Base-by-base conservation (phyloP, 1,140 invertebrate species). In the Chrysomallon squamiferum region DNA sequence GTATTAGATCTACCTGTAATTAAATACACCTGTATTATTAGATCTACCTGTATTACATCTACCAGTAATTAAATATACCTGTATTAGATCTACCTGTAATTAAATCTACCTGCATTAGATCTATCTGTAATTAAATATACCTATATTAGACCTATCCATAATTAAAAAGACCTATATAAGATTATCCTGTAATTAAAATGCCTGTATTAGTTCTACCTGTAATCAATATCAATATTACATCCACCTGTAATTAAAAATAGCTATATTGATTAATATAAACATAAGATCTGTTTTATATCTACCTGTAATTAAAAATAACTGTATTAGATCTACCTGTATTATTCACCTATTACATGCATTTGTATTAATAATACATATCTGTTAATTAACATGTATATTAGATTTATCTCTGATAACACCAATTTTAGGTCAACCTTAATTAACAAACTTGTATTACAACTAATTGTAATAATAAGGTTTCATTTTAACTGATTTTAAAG, bases 311-410 rank as follows among this genome's bases (percentile, higher is more conserved):
- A 87, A n/a, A n/a, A n/a, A n/a, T n/a, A n/a, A 86, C 65, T 84
- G 88, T 96, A 99, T 98, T 11, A 99, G 85, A 52, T 95, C 91
- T 1, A 95, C 68, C 86, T 87, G 62, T n/a, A n/a, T n/a, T n/a
- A n/a, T n/a, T n/a, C n/a, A n/a, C n/a, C n/a, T n/a, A n/a, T n/a
- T n/a, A n/a, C n/a, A n/a, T n/a, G n/a, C n/a, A n/a, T n/a, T n/a
- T n/a, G n/a, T n/a, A n/a, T n/a, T n/a, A n/a, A n/a, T n/a, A n/a
- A n/a, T n/a, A n/a, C n/a, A n/a, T n/a, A n/a, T n/a, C n/a, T n/a
- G n/a, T n/a, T n/a, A n/a, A n/a, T n/a, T n/a, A n/a, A n/a, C n/a
- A n/a, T n/a, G n/a, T n/a, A n/a, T n/a, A n/a, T n/a, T n/a, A n/a
- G n/a, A n/a, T n/a, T n/a, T n/a, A n/a, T n/a, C n/a, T n/a, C n/a